Conservation (phyloP, 1,140 invertebrate species). For the Dinoponera quadriceps region DNA sequence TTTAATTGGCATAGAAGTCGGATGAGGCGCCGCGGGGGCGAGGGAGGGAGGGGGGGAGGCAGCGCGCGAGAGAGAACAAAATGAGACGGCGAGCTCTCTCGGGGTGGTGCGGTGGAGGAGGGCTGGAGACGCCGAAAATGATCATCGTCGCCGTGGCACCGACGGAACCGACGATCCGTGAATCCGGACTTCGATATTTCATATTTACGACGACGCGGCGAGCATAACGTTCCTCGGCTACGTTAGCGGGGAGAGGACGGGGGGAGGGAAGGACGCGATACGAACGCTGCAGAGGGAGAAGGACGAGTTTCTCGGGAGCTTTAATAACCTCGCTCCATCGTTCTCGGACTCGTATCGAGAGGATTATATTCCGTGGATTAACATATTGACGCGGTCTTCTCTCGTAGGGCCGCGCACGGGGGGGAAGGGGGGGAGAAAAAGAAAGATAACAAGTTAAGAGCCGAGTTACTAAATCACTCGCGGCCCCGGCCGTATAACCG, state of each 20-base stretch:
- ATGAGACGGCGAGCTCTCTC: neutral
- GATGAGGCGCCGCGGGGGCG: constrained; percentile 14
- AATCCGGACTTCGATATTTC: constrained; percentile 83
- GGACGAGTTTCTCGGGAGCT: constrained; percentile 65
- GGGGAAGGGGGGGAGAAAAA: neutral
- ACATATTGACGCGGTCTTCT: constrained; percentile 83
- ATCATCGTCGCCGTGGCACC: constrained; percentile 57
- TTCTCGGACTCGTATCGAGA: constrained; percentile 71
- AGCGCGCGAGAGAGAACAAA: neutral
- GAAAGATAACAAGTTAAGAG: constrained; percentile 75
- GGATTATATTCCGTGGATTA: constrained; percentile 84
- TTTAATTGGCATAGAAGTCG: constrained; percentile 73
- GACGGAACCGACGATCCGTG: constrained; percentile 65
- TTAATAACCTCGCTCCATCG: constrained; percentile 81
- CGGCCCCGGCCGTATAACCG: constrained; percentile 75
- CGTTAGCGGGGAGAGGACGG: neutral
- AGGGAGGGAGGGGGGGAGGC: neutral
- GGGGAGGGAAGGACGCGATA: constrained; percentile 8
- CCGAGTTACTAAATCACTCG: constrained; percentile 85
- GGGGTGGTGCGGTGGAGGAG: constrained; percentile 27
- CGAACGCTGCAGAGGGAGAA: constrained; percentile 10
- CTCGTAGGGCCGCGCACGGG: constrained; percentile 24
- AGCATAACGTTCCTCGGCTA: constrained; percentile 76
- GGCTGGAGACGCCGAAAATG: constrained; percentile 60
- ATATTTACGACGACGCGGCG: constrained; percentile 84